These are phyloP conservation scores for Coenobita brevimanus DNA, from an alignment of 1,140 invertebrate species.

Conservation along the genomic window DNA sequence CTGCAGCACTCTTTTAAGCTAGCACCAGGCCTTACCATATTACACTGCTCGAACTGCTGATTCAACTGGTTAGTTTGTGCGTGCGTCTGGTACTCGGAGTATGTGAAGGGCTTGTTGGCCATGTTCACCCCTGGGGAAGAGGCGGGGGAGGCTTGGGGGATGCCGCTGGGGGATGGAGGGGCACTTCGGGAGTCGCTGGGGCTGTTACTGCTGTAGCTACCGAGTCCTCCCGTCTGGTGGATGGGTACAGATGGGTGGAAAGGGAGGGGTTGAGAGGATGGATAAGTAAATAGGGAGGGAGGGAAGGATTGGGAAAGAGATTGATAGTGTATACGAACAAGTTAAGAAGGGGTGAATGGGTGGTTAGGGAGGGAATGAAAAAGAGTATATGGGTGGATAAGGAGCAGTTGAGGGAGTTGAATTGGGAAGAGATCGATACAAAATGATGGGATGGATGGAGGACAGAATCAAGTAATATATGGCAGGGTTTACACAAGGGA, in stretches of 20 bases:
- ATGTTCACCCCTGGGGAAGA: conserved; percentile 49
- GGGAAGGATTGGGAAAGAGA: no score
- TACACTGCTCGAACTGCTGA: conserved; percentile 61
- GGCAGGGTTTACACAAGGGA: no score
- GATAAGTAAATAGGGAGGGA: no score
- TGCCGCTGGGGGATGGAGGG: conserved; percentile 46
- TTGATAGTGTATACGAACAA: no score
- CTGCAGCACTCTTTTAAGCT: no score
- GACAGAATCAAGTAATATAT: no score
- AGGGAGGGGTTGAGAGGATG: background rate
- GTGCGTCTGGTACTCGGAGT: conserved; percentile 50
- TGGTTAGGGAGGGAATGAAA: no score
- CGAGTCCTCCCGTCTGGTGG: conserved; percentile 53
- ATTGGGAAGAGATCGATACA: no score
- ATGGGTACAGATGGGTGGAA: background rate
- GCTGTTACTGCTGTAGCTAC: conserved; percentile 59
- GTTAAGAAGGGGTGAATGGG: no score
- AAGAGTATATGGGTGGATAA: no score
- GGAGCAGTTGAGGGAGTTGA: no score
- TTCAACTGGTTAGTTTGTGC: conserved; percentile 63
- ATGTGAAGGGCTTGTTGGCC: conserved; percentile 51
- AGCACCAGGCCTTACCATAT: conserved; percentile 60
- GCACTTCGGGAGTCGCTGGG: conserved; percentile 60
- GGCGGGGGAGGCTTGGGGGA: conserved; percentile 49
- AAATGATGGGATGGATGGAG: no score